phyloP scores from a whole-genome alignment of 2,888 invertebrate genomes.

The Tetanocera ferruginea region DNA sequence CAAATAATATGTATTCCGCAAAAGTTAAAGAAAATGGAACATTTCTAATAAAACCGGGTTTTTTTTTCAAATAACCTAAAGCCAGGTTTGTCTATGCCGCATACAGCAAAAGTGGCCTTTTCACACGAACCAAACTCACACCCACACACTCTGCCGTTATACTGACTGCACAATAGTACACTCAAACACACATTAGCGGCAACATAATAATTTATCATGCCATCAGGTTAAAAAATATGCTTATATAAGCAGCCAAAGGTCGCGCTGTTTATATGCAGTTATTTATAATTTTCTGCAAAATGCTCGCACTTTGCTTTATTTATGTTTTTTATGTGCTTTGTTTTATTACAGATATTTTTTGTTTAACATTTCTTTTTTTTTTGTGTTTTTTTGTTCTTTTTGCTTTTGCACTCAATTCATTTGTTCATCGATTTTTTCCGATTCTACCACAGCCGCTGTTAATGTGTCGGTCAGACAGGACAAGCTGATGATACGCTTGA shows the following conservation, averaged over 20 bases:
- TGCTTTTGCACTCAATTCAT: not conserved
- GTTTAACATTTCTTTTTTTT: not conserved
- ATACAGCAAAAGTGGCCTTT: no score
- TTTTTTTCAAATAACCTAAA: no score
- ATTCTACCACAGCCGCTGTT: not conserved
- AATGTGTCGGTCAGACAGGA: not conserved
- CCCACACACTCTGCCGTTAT: no score
- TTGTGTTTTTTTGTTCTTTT: not conserved
- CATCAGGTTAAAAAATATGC: not conserved
- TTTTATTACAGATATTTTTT: not conserved
- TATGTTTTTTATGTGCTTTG: not conserved
- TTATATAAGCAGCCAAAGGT: not conserved
- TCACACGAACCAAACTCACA: no score
- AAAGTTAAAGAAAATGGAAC: no score
- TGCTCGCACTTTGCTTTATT: not conserved
- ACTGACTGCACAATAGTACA: not conserved
- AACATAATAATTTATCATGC: slow-evolving; percentile 8
- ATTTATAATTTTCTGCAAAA: not conserved
- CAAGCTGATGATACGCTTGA: slow-evolving; percentile 13
- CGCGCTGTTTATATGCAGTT: not conserved
- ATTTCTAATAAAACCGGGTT: no score
- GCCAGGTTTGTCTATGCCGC: no score
- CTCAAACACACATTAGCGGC: not conserved
- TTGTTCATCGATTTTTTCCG: slow-evolving; percentile 1
- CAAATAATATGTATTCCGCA: no score